Percentiles rank a stretch among this genome's conserved stretches.
Evolutionary conservation across 2,797 vertebrate species (phyloP).

Genomic region (Enteromius paludinosus): DNA sequence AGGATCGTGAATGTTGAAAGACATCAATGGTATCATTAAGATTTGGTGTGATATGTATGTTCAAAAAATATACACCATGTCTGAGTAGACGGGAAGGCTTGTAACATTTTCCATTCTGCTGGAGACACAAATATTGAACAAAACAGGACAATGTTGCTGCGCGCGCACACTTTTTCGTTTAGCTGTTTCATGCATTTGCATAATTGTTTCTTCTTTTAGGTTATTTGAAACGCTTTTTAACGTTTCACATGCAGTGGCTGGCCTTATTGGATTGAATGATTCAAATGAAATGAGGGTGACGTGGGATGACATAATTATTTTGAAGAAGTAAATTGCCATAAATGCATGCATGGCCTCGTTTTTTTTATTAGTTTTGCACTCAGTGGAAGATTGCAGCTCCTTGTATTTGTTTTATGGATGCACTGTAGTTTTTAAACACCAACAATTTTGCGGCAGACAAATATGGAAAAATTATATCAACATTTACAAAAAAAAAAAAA

Average conservation of each 20-base stretch:
- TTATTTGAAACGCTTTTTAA: background rate
- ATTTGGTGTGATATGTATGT: background rate
- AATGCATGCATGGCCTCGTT: background rate
- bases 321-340: background rate
- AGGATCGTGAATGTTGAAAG: background rate
- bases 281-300: background rate
- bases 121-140: background rate
- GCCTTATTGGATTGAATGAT: background rate
- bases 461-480: too few species aligned
- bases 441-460: background rate
- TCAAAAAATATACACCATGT: background rate
- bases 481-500: background rate
- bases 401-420: background rate
- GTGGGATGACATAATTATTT: background rate
- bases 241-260: background rate
- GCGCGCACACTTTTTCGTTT: background rate
- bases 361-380: background rate
- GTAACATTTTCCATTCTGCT: conserved; percentile 14
- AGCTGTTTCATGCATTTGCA: background rate
- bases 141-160: background rate
- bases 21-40: background rate
- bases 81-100: background rate
- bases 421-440: background rate
- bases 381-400: background rate
- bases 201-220: background rate